Evolutionary conservation across 2,797 vertebrate species (phyloP), one percentile per base, ranked within the genome.

Genomic region (Eulemur albifrons): DNA sequence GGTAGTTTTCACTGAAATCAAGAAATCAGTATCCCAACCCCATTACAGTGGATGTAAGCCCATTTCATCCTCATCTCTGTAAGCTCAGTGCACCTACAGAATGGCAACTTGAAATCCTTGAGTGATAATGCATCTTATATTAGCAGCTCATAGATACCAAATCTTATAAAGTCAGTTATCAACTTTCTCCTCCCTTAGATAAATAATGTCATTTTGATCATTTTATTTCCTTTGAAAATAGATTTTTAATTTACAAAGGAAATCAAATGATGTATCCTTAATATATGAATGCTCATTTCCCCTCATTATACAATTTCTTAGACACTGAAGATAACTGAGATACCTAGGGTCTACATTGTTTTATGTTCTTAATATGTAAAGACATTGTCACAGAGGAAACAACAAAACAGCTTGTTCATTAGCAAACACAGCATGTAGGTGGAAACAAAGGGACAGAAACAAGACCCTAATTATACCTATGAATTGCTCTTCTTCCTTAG

Each of bases 341-440:
- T 81, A 92, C 89, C 94, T 94, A 96, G 65, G 96, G 93, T 93
- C 92, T 97, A 50, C 59, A 93, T 80, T 97, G 97, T 92, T 98
- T 97, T 97, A 97, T 97, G 96, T 93, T 92, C 96, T 97, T 97
- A 98, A 98, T 97, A 97, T 97, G 94, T 97, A 97, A 97, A 96
- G 84, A 96, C 93, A 86, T 48, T 94, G 94, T 94, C 95, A 96
- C 70, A 57, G 77, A 94, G 94, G 97, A 97, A 96, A 85, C 93
- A 93, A 95, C 95, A 97, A 96, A 97, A 96, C 97, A 97, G 97
- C 93, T 72, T 97, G 94, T 79, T 98, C 95, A 97, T 97, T 97
- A 97, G 81, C 92, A 92, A 96, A 92, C 97, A 57, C 97, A 97
- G 97, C 97, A 96, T 97, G 95, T 38, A 96, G 69, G 84, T 95